A percentile compares a stretch with the other conserved stretches of the same genome.
phyloP scores from a whole-genome alignment of 2,113 vertebrate genomes.

The Lanius collurio region DNA sequence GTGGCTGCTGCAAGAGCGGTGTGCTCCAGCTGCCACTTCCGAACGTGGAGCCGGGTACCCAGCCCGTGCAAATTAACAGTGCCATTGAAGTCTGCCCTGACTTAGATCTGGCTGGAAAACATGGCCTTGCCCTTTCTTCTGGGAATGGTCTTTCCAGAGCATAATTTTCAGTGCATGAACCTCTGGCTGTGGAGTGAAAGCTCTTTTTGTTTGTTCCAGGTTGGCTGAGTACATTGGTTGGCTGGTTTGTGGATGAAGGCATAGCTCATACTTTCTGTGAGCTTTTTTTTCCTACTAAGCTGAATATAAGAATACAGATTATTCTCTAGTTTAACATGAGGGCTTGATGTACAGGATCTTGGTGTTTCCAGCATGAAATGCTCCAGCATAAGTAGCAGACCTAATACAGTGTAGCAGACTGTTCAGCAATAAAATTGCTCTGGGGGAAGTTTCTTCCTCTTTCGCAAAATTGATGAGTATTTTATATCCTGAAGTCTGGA shows the following conservation, averaged over 20 bases:
- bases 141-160: background rate
- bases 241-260: background rate
- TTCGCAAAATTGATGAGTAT: background rate
- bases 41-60: rapidly evolving
- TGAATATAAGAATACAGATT: background rate
- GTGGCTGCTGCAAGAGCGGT: background rate
- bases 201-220: background rate
- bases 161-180: background rate
- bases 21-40: background rate
- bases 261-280: background rate
- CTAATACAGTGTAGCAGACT: background rate
- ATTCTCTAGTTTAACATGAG: background rate
- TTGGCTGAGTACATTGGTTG: background rate
- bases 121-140: background rate
- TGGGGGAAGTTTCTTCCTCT: background rate
- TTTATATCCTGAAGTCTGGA: background rate
- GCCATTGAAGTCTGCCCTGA: background rate
- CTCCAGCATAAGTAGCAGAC: background rate
- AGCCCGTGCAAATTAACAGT: rapidly evolving
- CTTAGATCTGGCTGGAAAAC: background rate
- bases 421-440: background rate
- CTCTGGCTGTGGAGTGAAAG: background rate
- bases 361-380: background rate
- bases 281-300: background rate
- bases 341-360: background rate